phyloP scores from a whole-genome alignment of 2,113 vertebrate genomes.

The Gnathochromis pfefferi region DNA sequence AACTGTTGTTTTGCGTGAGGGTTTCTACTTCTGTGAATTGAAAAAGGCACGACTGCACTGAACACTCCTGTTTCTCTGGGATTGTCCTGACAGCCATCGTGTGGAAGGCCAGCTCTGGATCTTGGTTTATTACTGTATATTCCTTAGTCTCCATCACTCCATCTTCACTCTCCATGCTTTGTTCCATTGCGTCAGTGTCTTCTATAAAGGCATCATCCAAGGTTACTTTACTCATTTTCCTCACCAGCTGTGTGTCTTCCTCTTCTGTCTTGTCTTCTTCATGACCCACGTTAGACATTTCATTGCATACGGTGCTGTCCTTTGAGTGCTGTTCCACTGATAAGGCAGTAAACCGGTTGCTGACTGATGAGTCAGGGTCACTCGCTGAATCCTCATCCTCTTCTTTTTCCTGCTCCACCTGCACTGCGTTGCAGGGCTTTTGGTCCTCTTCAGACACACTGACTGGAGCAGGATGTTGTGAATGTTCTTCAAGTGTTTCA shows the following conservation, averaged over 20 bases:
- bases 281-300: background rate
- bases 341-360: constrained; percentile 48
- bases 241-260: constrained; percentile 49
- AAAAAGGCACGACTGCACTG: constrained; percentile 82
- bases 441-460: background rate
- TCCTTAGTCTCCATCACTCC: constrained; percentile 37
- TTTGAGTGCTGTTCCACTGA: constrained; percentile 34
- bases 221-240: constrained; percentile 68
- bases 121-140: constrained; percentile 74
- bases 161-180: constrained; percentile 39
- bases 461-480: background rate
- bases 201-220: constrained; percentile 60
- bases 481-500: background rate
- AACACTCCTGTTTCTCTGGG: constrained; percentile 75
- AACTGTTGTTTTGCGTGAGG: constrained; percentile 83
- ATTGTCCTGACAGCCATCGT: constrained; percentile 76
- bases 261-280: background rate
- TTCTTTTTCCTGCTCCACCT: background rate
- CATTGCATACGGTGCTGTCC: background rate
- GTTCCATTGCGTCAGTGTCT: constrained; percentile 52
- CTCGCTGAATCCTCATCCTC: constrained; percentile 14
- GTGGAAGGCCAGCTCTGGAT: constrained; percentile 82
- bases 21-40: constrained; percentile 91
- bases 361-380: constrained; percentile 5
- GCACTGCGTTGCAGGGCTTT: background rate